Percentiles rank a stretch among this genome's conserved stretches.
phyloP scores from a whole-genome alignment of 2,888 invertebrate genomes.

The Andrena bucephala region DNA sequence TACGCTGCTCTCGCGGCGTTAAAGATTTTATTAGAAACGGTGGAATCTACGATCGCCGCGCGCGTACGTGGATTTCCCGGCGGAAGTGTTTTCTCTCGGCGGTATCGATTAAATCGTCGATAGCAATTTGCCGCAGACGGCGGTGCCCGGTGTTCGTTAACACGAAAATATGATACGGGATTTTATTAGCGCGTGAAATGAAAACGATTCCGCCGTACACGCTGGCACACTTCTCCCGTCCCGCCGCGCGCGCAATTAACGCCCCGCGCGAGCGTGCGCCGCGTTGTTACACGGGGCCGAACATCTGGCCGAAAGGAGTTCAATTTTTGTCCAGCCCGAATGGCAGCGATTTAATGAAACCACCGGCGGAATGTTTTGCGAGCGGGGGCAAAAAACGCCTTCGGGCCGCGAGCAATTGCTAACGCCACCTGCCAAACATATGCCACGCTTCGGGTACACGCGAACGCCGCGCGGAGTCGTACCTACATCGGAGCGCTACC shows the following conservation, averaged over 20 bases:
- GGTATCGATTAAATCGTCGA: conserved; percentile 50
- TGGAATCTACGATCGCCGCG: not conserved
- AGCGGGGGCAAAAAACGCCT: conserved; percentile 31
- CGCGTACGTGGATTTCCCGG: conserved; percentile 2
- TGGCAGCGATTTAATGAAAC: conserved; percentile 66
- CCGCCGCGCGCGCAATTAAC: conserved; percentile 35
- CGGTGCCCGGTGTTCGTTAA: conserved; percentile 48
- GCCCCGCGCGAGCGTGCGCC: conserved; percentile 12
- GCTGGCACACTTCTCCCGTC: conserved; percentile 56
- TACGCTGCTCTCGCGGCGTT: not conserved
- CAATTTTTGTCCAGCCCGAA: conserved; percentile 64
- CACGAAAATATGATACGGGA: conserved; percentile 48
- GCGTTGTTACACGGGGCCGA: conserved; percentile 62
- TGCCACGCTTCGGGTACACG: conserved; percentile 33
- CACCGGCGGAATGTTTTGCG: conserved; percentile 44
- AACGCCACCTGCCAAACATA: conserved; percentile 67
- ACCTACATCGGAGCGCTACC: not conserved
- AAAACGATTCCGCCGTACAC: conserved; percentile 59
- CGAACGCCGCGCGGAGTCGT: not conserved
- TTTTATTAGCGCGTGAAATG: conserved; percentile 64
- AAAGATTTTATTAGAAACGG: not conserved
- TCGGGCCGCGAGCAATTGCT: conserved; percentile 53
- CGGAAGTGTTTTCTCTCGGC: conserved; percentile 12
- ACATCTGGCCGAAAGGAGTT: conserved; percentile 65
- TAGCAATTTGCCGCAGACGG: conserved; percentile 51